phyloP scores from a whole-genome alignment of 2,888 invertebrate genomes.

The Andricus quercusramuli region DNA sequence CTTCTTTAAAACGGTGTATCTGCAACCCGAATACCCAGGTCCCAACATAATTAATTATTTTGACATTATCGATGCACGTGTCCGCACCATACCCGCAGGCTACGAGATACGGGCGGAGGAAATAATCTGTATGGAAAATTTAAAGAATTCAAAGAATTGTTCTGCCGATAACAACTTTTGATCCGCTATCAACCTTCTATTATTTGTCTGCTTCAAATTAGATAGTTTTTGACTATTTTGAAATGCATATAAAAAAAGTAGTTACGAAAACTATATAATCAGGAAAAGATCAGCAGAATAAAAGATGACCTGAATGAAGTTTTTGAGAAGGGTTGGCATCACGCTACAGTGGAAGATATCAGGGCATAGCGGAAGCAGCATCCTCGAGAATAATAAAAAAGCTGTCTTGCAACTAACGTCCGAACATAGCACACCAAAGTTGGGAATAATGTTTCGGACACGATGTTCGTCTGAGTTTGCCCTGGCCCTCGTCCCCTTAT shows the following conservation, averaged over 20 bases:
- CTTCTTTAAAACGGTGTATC: conserved; percentile 51
- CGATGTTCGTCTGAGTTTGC: conserved; percentile 66
- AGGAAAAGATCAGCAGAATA: conserved; percentile 35
- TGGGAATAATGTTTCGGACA: conserved; percentile 78
- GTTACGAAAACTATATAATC: not conserved
- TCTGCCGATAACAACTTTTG: not conserved
- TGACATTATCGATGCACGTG: conserved; percentile 60
- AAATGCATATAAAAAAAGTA: not conserved
- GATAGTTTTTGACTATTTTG: too few relatives aligned
- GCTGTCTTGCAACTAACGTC: conserved; percentile 50
- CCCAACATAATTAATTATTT: conserved; percentile 66
- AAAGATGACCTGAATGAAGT: conserved; percentile 24
- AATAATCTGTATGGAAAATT: not conserved
- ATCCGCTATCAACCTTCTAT: too few relatives aligned
- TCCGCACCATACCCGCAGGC: conserved; percentile 12
- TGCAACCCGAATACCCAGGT: conserved; percentile 36
- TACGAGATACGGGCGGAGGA: not conserved
- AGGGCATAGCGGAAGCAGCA: conserved; percentile 47
- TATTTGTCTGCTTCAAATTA: too few relatives aligned
- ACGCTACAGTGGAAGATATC: conserved; percentile 47
- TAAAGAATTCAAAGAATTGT: not conserved
- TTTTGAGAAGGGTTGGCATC: conserved; percentile 50
- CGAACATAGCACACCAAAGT: conserved; percentile 65
- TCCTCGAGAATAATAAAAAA: conserved; percentile 53
- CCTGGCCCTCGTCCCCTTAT: conserved; percentile 77